phyloP scores from a whole-genome alignment of 1,140 invertebrate species.

The Dendroctonus valens region DNA sequence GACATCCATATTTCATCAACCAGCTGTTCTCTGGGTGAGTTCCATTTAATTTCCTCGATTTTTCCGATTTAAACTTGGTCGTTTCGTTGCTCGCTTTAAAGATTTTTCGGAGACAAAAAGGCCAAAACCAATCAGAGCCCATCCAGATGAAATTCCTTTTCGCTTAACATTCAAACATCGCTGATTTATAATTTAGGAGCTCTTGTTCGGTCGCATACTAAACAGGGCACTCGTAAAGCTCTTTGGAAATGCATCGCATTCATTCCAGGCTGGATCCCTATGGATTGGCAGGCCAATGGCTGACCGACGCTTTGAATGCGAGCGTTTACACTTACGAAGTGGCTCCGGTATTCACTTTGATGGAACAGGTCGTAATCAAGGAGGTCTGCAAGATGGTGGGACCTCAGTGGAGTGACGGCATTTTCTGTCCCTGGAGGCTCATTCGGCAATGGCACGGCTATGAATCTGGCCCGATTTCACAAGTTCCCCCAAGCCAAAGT shows the following conservation, averaged over 20 bases:
- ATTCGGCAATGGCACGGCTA: constrained; percentile 69
- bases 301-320: constrained; percentile 55
- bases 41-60: background rate
- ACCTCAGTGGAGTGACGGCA: constrained; percentile 57
- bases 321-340: constrained; percentile 59
- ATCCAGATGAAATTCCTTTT: no score
- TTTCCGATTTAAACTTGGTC: no score
- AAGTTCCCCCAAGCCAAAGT: constrained; percentile 60
- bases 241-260: background rate
- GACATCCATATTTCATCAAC: constrained; percentile 57
- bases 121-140: no score
- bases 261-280: constrained; percentile 54
- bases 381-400: constrained; percentile 57
- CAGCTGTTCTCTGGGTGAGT: constrained; percentile 55
- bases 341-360: constrained; percentile 58
- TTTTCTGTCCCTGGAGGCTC: constrained; percentile 73
- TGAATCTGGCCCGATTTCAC: constrained; percentile 62
- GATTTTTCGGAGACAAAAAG: no score
- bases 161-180: no score
- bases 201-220: no score
- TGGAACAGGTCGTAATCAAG: constrained; percentile 53
- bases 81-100: no score
- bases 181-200: no score
- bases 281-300: constrained; percentile 57
- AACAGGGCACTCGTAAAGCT: constrained; percentile 1